phyloP scores from a whole-genome alignment of 1,140 invertebrate genomes.

The Aphidius ervi region DNA sequence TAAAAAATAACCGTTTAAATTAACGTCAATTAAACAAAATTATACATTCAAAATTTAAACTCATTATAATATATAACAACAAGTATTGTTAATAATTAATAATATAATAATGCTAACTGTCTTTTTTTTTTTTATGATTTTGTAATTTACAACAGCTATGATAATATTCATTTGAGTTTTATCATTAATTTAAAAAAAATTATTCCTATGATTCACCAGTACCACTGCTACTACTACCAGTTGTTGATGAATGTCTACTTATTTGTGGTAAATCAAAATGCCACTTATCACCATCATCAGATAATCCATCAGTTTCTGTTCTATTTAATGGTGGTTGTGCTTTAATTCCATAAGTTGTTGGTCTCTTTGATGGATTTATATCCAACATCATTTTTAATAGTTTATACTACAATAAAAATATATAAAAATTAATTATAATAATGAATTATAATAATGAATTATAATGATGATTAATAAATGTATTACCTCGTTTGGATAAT shows the following conservation, averaged over 20 bases:
- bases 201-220: neutral
- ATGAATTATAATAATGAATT: neutral
- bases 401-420: constrained; percentile 58
- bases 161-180: too few species aligned
- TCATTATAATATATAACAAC: too few species aligned
- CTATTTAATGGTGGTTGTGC: constrained; percentile 50
- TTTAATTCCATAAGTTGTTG: constrained; percentile 71
- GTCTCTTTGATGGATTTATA: constrained; percentile 65
- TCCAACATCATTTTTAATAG: constrained; percentile 76
- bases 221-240: constrained; percentile 31
- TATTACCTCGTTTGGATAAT: constrained; percentile 68
- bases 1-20: too few species aligned
- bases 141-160: too few species aligned
- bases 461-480: constrained; percentile 15
- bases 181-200: too few species aligned
- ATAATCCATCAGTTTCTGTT: constrained; percentile 12
- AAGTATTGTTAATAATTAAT: too few species aligned
- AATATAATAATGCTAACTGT: too few species aligned
- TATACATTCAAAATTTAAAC: too few species aligned
- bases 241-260: constrained; percentile 41
- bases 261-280: constrained; percentile 52
- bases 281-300: constrained; percentile 35
- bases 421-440: neutral
- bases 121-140: too few species aligned
- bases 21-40: too few species aligned